Base-by-base conservation (phyloP, 2,888 invertebrate genomes). In the Pseudococcus jackbeardsleyi region DNA sequence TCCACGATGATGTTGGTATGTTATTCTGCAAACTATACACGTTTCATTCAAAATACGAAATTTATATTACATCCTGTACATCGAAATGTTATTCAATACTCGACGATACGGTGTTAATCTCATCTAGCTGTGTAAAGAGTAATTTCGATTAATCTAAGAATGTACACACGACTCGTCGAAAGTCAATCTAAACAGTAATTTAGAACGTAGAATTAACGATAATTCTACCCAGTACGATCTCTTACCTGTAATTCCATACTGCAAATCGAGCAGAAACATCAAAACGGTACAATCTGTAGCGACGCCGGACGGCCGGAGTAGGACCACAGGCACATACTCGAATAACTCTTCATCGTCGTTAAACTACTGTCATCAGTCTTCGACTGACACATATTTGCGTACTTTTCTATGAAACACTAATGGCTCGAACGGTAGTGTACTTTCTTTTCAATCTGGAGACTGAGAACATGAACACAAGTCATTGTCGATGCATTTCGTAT, bases 391-490 rank as follows among this genome's bases (percentile, higher is more conserved):
- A 79, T 79, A 79, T 79, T 42, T 39, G 79, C n/a, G n/a, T n/a
- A 79, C 33, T 26, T 79, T 68, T 79, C 79, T 79, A 79, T 42
- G 79, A 79, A 79, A 42, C 42, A 17, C 42, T 79, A 79, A 79
- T 79, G 79, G 33, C 5, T 39, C 72, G 42, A 68, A 79, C 79
- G 79, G 26, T 33, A 22, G 26, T n/a, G 12, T 77, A 79, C 79
- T 79, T 79, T 79, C 79, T 79, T 79, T 79, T 79, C 79, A n/a
- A 79, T 42, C 79, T 79, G n/a, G 17, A 26, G 68, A 68, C 68
- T 42, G 79, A 79, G 33, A 15, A 77, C 33, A 79, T n/a, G 33
- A 79, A n/a, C 42, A 79, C 42, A 39, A 79, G n/a, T 39, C 26
- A 79, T 79, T 79, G 79, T 72, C 26, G 12, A 79, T 79, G 33